Base-by-base conservation (phyloP, 2,888 invertebrate species). In the Eupithecia exiguata region DNA sequence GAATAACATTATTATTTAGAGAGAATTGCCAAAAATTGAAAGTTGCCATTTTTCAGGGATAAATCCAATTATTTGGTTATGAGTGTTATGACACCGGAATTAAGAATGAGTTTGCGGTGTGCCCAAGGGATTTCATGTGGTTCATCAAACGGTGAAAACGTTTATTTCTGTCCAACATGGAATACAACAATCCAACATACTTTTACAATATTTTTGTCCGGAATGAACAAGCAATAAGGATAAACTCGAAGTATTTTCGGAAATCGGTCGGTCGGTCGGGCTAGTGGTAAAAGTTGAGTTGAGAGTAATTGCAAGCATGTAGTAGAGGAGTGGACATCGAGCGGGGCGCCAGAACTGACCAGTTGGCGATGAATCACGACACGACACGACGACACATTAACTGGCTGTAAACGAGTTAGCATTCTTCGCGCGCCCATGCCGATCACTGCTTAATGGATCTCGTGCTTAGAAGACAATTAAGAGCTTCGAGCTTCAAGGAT, bases 391-490 rank as follows among this genome's bases (percentile, higher is more conserved):
- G 83, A 80, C 80, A 78, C 77, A 75, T 73, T 78, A 70, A 77
- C 76, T 72, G 75, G 68, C 75, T 80, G 71, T 72, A 79, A 79
- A 77, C 77, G 76, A 76, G 80, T 83, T 79, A 77, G 79, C 82
- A 86, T 84, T 85, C 85, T 78, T 53, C 71, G 38, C 81, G 79
- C 82, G 82, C 73, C 75, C 74, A 68, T 76, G 79, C 77, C 81
- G 83, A 82, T 79, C 83, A 84, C 81, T 83, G 81, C 76, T 81
- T 86, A 85, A 84, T 85, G 81, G 80, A 63, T 75, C 70, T 82
- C 82, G 81, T 82, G 82, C 82, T 85, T 84, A 86, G 78, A 78
- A 79, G 78, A 84, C 81, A 81, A 84, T 86, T 84, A 85, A 70
- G 74, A 73, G 62, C 67, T 68, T 68, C 46, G 53, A 74, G 21